A percentile compares a stretch with the other conserved stretches of the same genome.
phyloP scores from a whole-genome alignment of 1,140 invertebrate species.

The Diprion similis region DNA sequence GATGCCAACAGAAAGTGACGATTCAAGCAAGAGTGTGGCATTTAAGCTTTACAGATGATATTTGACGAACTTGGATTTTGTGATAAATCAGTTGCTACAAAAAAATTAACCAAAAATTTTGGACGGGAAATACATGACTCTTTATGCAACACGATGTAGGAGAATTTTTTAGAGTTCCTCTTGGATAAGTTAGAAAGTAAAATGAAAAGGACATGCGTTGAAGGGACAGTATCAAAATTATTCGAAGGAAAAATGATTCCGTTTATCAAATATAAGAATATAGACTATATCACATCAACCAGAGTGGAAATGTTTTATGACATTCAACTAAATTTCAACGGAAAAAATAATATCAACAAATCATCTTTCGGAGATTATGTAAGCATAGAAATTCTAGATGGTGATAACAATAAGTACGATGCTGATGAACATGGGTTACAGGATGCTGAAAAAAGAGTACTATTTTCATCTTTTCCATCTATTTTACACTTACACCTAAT shows the following conservation, averaged over 20 bases:
- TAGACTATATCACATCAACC: conserved; percentile 95
- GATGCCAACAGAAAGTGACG: conserved; percentile 99
- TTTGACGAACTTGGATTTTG: conserved; percentile 98
- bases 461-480: conserved; percentile 96
- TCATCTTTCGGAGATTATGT: conserved; percentile 98
- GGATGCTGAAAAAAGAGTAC: conserved; percentile 98
- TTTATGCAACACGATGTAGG: conserved; percentile 99
- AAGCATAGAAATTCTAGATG: conserved; percentile 93
- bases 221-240: conserved; percentile 95
- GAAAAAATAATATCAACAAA: conserved; percentile 98
- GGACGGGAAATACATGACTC: conserved; percentile 99
- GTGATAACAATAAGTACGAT: conserved; percentile 99
- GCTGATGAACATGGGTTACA: conserved; percentile 96
- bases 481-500: conserved; percentile 98
- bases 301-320: conserved; percentile 98
- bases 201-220: conserved; percentile 98
- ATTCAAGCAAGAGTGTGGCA: conserved; percentile 95
- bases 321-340: conserved; percentile 99
- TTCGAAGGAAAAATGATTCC: conserved; percentile 99
- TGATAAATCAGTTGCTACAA: conserved; percentile 98
- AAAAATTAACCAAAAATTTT: conserved; percentile 99
- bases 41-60: conserved; percentile 95
- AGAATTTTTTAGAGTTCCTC: conserved; percentile 82
- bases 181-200: conserved; percentile 98
- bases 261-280: conserved; percentile 98